A percentile compares a stretch with the other conserved stretches of the same genome.
These are phyloP conservation scores for Adrianichthys oophorus DNA, from an alignment of 2,797 vertebrate species.

Conservation along the genomic window DNA sequence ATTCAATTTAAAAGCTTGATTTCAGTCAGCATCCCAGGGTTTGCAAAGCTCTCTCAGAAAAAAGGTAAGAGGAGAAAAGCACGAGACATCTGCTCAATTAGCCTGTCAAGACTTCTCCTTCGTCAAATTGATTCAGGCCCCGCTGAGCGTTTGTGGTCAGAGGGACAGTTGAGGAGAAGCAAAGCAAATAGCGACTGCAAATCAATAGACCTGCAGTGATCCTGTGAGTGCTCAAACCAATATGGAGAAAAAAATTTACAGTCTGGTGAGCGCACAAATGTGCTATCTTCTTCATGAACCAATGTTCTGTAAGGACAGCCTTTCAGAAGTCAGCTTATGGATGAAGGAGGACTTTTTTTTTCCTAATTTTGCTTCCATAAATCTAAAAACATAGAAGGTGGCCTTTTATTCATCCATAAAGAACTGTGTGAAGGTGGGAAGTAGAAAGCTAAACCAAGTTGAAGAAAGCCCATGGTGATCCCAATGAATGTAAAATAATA, in stretches of 20 bases:
- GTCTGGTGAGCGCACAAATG: background rate
- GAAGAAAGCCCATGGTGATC: conserved; percentile 1
- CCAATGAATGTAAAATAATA: conserved; percentile 4
- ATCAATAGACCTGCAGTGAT: conserved; percentile 56
- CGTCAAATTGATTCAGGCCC: conserved; percentile 47
- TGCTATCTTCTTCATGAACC: background rate
- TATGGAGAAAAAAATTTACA: conserved; percentile 10
- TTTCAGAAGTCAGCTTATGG: too few relatives aligned
- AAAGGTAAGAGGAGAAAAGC: conserved; percentile 13
- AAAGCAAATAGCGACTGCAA: conserved; percentile 37
- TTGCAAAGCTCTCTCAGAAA: conserved; percentile 17
- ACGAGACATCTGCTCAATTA: conserved; percentile 30
- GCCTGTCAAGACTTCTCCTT: conserved; percentile 48
- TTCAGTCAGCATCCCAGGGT: conserved; percentile 5
- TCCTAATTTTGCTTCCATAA: background rate
- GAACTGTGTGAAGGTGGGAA: background rate
- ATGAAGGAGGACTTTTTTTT: background rate
- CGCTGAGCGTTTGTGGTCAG: conserved; percentile 19
- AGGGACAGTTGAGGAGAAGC: conserved; percentile 12
- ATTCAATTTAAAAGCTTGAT: too few relatives aligned
- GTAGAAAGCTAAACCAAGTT: conserved; percentile 3
- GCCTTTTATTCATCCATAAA: background rate
- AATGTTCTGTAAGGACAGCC: background rate
- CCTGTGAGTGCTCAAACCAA: conserved; percentile 20
- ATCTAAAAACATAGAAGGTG: background rate